Conservation (phyloP, 1,140 invertebrate genomes). For the Halictus rubicundus region DNA sequence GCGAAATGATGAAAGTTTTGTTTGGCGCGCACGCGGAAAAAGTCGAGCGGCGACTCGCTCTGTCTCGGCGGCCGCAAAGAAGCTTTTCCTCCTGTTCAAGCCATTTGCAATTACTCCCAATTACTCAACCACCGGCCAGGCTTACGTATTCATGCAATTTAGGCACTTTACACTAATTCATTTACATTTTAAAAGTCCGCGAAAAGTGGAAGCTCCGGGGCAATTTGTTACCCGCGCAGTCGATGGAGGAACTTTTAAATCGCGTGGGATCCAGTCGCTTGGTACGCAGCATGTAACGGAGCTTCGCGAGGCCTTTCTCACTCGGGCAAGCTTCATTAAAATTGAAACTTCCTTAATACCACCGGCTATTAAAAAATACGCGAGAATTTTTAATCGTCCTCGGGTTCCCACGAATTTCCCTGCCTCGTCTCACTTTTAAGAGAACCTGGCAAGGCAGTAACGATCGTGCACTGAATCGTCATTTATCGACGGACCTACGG, state of each 20-base stretch:
- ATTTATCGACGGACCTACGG: no score
- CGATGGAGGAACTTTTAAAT: slow-evolving; percentile 39
- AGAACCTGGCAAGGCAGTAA: no score
- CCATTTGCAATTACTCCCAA: slow-evolving; percentile 23
- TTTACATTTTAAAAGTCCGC: slow-evolving; percentile 36
- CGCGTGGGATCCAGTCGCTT: slow-evolving; percentile 6
- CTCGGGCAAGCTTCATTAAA: slow-evolving; percentile 6
- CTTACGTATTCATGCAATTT: slow-evolving; percentile 35
- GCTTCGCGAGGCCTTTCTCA: slow-evolving; percentile 10
- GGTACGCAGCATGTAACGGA: background rate
- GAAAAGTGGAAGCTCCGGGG: background rate
- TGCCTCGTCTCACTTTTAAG: background rate
- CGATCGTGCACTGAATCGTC: no score
- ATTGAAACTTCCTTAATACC: slow-evolving; percentile 44
- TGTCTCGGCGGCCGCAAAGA: background rate
- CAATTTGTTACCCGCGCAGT: slow-evolving; percentile 24
- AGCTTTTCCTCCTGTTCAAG: slow-evolving; percentile 4
- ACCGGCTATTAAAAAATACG: slow-evolving; percentile 41
- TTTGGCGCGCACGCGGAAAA: no score
- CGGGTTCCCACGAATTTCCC: background rate
- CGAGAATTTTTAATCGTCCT: slow-evolving; percentile 7
- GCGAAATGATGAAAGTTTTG: no score
- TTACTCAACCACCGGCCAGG: slow-evolving; percentile 11
- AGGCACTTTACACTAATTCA: slow-evolving; percentile 29
- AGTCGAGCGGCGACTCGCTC: background rate